A percentile compares a stretch with the other conserved stretches of the same genome.
phyloP scores from a whole-genome alignment of 2,113 vertebrate genomes.

The Cyrtonyx montezumae region DNA sequence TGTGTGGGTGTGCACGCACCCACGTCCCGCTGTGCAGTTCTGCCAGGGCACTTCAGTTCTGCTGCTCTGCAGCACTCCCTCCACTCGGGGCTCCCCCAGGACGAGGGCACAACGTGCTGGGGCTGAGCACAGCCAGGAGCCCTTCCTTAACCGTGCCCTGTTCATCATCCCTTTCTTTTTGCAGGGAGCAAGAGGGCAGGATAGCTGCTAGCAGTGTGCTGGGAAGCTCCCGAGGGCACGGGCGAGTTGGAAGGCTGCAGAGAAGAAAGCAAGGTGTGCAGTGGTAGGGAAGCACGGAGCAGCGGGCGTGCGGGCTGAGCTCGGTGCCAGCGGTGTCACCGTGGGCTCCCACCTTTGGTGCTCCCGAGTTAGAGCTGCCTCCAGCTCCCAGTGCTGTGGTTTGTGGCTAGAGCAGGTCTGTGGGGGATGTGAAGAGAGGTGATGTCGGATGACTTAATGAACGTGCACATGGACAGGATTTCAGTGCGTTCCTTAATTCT shows the following conservation, averaged over 20 bases:
- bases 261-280: neutral
- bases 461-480: neutral
- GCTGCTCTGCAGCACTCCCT: slow-evolving; percentile 38
- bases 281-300: neutral
- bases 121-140: neutral
- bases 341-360: neutral
- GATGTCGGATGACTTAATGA: neutral
- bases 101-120: neutral
- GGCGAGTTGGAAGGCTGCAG: slow-evolving; percentile 27
- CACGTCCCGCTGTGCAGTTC: slow-evolving; percentile 76
- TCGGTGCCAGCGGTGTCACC: neutral
- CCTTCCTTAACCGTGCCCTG: neutral
- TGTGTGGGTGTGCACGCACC: slow-evolving; percentile 65
- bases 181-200: neutral
- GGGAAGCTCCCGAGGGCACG: slow-evolving; percentile 19
- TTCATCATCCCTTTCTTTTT: neutral
- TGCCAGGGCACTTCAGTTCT: slow-evolving; percentile 69
- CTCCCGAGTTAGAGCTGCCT: neutral
- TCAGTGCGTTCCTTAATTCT: neutral
- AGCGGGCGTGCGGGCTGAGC: slow-evolving; percentile 52
- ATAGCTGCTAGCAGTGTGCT: neutral
- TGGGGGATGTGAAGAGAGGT: neutral
- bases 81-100: neutral
- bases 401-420: neutral
- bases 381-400: neutral